Evolutionary conservation across 1,140 invertebrate genomes (phyloP).

Genomic region (Drosophila pectinifera): DNA sequence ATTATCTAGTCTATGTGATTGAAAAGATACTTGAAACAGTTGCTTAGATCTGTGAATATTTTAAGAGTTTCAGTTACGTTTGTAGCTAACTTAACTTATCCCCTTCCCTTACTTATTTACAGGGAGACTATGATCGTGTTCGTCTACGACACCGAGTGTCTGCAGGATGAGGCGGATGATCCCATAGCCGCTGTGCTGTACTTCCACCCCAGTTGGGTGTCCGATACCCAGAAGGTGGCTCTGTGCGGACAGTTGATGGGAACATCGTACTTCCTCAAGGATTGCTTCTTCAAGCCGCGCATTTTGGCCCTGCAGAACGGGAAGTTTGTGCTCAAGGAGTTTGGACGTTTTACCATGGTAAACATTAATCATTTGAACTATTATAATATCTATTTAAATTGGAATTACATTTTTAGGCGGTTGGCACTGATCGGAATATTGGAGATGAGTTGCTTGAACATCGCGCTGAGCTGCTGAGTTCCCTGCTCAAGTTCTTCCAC

Average conservation of each 20-base stretch:
- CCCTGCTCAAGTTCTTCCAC: conserved; percentile 91
- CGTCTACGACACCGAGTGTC: conserved; percentile 92
- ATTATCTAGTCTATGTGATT: not conserved
- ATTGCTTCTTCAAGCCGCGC: conserved; percentile 89
- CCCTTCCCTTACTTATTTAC: conserved; percentile 1
- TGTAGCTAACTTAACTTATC: too few species aligned
- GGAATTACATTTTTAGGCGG: conserved; percentile 86
- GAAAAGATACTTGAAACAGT: not conserved
- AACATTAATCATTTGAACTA: not conserved
- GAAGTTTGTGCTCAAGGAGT: conserved; percentile 92
- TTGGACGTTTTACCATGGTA: conserved; percentile 92
- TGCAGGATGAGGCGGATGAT: conserved; percentile 92
- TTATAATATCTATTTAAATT: conserved; percentile 1
- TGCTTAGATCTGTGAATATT: not conserved
- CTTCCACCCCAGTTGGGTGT: conserved; percentile 94
- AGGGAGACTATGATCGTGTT: conserved; percentile 95
- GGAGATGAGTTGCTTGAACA: conserved; percentile 92
- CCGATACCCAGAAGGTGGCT: conserved; percentile 91
- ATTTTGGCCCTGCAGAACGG: conserved; percentile 92
- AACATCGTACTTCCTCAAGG: conserved; percentile 90
- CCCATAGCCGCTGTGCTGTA: conserved; percentile 94
- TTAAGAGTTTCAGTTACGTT: not conserved
- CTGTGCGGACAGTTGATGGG: conserved; percentile 94
- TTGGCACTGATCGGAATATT: conserved; percentile 94
- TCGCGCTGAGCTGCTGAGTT: conserved; percentile 89